These are phyloP conservation scores for Microtus richardsoni DNA, from an alignment of 2,113 vertebrate species.

Conservation along the genomic window DNA sequence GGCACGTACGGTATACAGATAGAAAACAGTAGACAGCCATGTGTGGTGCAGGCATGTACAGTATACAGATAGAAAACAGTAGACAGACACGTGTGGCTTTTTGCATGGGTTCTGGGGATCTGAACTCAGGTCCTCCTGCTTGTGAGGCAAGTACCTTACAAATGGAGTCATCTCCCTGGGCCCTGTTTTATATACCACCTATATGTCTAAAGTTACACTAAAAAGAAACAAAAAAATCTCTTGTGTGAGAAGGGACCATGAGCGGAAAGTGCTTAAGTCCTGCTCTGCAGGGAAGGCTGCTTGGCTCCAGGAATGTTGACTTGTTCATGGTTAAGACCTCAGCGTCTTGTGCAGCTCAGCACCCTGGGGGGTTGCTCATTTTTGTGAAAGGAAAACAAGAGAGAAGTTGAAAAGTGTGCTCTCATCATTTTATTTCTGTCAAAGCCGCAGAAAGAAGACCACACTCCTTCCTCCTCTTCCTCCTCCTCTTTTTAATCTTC, in stretches of 20 bases:
- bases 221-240: neutral
- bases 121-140: too few species aligned
- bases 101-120: neutral
- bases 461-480: neutral
- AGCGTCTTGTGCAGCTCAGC: neutral
- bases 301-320: neutral
- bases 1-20: too few species aligned
- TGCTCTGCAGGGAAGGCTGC: neutral
- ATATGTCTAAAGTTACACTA: neutral
- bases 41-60: too few species aligned
- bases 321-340: neutral
- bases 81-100: neutral
- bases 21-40: too few species aligned
- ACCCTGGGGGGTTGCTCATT: neutral
- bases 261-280: too few species aligned
- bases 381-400: slow-evolving; percentile 19
- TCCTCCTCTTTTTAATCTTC: neutral
- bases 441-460: slow-evolving; percentile 3
- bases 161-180: too few species aligned
- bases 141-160: neutral
- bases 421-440: slow-evolving; percentile 42
- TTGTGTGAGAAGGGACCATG: neutral
- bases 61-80: too few species aligned
- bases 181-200: too few species aligned
- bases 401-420: neutral